Evolutionary conservation across 1,140 invertebrate species (phyloP), one percentile per base, ranked within the genome.

Genomic region (Drosophila nigromelanica): DNA sequence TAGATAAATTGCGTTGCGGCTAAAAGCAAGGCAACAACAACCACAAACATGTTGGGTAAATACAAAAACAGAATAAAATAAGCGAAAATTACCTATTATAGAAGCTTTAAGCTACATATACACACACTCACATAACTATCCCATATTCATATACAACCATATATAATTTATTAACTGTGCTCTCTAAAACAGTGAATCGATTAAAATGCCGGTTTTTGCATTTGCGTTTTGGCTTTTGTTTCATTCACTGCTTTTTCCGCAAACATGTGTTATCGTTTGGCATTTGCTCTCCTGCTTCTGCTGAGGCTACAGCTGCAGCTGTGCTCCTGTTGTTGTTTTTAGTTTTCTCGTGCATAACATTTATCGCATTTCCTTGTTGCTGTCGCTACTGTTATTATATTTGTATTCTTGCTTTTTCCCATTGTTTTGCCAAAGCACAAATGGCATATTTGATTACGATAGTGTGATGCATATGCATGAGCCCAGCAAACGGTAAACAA

Each of bases 1-100:
- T 86, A 89, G 82, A 89, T 76, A 89, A 87, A 87, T 87, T 87
- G 83, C 83, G 83, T 87, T 87, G 76, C 80, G 83, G 86, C 77
- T 87, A 87, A 87, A 82, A 75, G 55, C 62, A 52, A 55, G 35
- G 62, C 56, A 75, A 54, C 40, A 35, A 59, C 42, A 67, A 56
- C 54, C 58, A 63, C 82, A 89, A 81, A 87, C 75, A 86, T 86
- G 82, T 87, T 86, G 82, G 82, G 82, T 86, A 86, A 86, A 86
- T 87, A 82, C 71, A 77, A 64, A 64, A 64, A 72, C 35, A 61
- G 63, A 54, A 43, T 48, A 40, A 21, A 58, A 45, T 18, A 21
- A 37, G 33, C 39, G 48, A 45, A 50, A 58, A 68, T 60, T 55
- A 47, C 50, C 63, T 54, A 73, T 68, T 73, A 48, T 69, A 62